Evolutionary conservation across 1,140 invertebrate species (phyloP).

Genomic region (Aphelenchoides avenae): DNA sequence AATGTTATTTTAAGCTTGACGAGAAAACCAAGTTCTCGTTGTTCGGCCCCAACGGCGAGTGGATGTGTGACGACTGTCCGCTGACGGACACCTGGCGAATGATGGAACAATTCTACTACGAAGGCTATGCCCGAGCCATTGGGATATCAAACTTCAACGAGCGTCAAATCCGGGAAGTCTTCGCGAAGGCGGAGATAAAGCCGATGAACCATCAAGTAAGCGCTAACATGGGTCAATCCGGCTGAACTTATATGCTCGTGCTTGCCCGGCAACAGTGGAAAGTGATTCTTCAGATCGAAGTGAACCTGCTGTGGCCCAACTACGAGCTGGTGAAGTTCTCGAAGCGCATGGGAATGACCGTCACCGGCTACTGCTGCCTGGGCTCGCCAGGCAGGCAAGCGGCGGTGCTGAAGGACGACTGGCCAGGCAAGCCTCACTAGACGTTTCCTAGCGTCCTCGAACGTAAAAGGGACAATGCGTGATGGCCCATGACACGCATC

Average conservation of each 20-base stretch:
- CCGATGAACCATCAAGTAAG: constrained; percentile 30
- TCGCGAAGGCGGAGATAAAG: constrained; percentile 33
- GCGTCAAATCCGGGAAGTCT: constrained; percentile 67
- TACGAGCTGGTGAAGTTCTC: constrained; percentile 37
- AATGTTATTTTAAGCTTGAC: constrained; percentile 10
- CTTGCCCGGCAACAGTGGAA: neutral
- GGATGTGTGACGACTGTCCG: constrained; percentile 17
- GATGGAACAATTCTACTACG: constrained; percentile 58
- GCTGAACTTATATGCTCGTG: no score
- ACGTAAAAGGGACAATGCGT: no score
- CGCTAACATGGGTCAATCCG: no score
- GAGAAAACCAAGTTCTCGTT: neutral
- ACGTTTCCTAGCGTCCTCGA: no score
- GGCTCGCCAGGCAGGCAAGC: constrained; percentile 47
- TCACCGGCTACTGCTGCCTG: constrained; percentile 40
- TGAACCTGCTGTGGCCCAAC: constrained; percentile 40
- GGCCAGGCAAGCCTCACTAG: constrained; percentile 1
- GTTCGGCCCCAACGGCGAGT: constrained; percentile 33
- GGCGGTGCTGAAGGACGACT: neutral
- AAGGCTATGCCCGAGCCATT: constrained; percentile 59
- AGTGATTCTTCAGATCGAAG: constrained; percentile 36
- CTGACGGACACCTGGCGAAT: constrained; percentile 42
- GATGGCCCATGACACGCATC: no score
- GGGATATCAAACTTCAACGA: constrained; percentile 65
- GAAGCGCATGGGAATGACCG: constrained; percentile 34